Evolutionary conservation across 2,797 vertebrate species (phyloP).

Genomic region (Acanthopagrus latus): DNA sequence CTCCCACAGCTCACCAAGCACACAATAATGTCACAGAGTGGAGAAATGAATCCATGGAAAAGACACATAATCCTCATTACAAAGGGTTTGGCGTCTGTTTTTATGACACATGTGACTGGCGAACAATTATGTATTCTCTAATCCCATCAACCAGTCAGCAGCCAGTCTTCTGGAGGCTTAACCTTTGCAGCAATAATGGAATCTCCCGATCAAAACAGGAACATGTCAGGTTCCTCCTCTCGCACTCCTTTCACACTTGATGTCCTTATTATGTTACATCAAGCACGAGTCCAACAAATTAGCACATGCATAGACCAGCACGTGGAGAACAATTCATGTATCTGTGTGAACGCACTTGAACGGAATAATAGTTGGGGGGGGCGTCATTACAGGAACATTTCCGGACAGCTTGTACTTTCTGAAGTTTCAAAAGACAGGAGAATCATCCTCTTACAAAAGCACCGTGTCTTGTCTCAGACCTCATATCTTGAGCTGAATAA

Average conservation of each 20-base stretch:
- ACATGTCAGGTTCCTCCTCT: conserved; percentile 54
- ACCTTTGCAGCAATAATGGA: conserved; percentile 73
- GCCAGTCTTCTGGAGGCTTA: conserved; percentile 68
- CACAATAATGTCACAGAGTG: conserved; percentile 74
- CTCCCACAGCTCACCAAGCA: conserved; percentile 56
- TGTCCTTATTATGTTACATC: conserved; percentile 55
- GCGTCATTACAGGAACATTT: too few species aligned
- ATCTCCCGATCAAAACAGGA: conserved; percentile 72
- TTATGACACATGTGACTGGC: conserved; percentile 82
- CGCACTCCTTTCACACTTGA: conserved; percentile 15
- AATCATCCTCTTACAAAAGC: too few species aligned
- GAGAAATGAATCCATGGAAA: conserved; percentile 85
- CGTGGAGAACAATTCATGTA: conserved; percentile 33
- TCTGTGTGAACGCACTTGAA: conserved; percentile 45
- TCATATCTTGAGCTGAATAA: too few species aligned
- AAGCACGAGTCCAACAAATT: conserved; percentile 52
- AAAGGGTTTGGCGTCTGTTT: conserved; percentile 76
- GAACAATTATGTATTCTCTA: conserved; percentile 82
- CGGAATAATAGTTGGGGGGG: conserved; percentile 28
- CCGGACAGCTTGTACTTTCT: too few species aligned
- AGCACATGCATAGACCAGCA: conserved; percentile 41
- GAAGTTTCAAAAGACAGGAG: too few species aligned
- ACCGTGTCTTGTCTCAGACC: too few species aligned
- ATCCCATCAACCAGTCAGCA: conserved; percentile 75
- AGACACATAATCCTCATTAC: conserved; percentile 84